Conservation (phyloP, 2,888 invertebrate genomes). For the Dryococelus australis region DNA sequence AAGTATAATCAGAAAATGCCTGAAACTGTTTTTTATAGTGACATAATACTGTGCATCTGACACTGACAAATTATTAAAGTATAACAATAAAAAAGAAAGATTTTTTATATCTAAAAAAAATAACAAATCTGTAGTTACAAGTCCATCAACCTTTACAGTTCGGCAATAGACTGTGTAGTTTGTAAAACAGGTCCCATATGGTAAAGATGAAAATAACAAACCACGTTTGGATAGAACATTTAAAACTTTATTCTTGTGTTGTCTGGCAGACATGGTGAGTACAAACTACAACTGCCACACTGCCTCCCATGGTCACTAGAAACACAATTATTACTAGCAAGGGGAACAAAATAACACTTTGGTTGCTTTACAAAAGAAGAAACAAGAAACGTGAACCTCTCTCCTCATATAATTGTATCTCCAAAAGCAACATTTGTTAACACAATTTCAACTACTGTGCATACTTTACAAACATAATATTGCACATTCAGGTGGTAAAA, state of each 20-base stretch:
- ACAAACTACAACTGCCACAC: not conserved
- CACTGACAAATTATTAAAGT: no score
- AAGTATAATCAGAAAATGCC: no score
- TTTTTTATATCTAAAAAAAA: no score
- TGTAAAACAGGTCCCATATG: not conserved
- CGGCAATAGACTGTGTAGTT: no score
- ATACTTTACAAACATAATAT: constrained; percentile 43
- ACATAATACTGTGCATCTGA: no score
- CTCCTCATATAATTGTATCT: constrained; percentile 42
- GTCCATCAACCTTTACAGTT: no score
- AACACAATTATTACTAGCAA: constrained; percentile 30
- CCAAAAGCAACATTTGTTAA: constrained; percentile 38
- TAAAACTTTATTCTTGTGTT: constrained; percentile 16
- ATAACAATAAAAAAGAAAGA: no score
- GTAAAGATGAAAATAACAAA: not conserved
- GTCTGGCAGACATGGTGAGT: not conserved
- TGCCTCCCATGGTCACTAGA: constrained; percentile 36
- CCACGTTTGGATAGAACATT: not conserved
- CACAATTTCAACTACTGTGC: constrained; percentile 34
- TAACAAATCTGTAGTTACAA: no score
- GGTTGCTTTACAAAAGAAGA: constrained; percentile 30
- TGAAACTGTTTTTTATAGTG: no score
- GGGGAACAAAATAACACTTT: constrained; percentile 24
- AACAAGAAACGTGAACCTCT: constrained; percentile 38
- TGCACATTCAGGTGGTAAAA: constrained; percentile 46